Base-by-base conservation (phyloP, 2,888 invertebrate genomes). In the Oxytorus armatus region DNA sequence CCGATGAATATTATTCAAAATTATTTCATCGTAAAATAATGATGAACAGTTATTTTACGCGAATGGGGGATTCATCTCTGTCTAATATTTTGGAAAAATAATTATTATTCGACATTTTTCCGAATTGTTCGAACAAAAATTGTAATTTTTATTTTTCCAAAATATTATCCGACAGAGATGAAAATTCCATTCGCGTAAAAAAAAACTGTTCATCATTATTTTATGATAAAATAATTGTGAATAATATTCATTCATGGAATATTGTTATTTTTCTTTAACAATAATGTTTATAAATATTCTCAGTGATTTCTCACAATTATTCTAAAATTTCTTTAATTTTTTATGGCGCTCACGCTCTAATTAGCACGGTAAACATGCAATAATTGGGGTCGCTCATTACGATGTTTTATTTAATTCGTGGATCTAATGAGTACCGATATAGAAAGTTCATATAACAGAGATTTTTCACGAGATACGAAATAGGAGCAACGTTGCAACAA, bases 401-500 rank as follows among this genome's bases (percentile, higher is more conserved):
- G 11, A 11, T 21, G 11, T 51, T 23, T 23, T n/a, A 51, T 51
- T 51, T 23, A 11, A n/a, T 51, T 23, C 3, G n/a, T 51, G 23
- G 51, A 51, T 51, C 4, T n/a, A 51, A 51, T 23, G 51, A 51
- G 23, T 23, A 11, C 10, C 23, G 10, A 10, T 21, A 2, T 23
- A 11, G 7, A 23, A 51, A 51, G 23, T 51, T 16, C 44, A 51
- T 23, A 23, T 21, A 16, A n/a, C 11, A 23, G 51, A 51, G 23
- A 51, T 51, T 51, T 66, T 69, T 73, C 82, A 84, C 81, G 81
- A 81, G 85, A 85, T 75, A 81, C 81, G 81, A 85, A 36, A 36
- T 8, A 8, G 1, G 10, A 8, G 8, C 10, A 36, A 8, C 4
- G 36, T 36, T 18, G 18, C 39, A 18, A 44, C 53, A 16, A 39